Evolutionary conservation across 1,140 invertebrate species (phyloP).

Genomic region (Cotesia vestalis): DNA sequence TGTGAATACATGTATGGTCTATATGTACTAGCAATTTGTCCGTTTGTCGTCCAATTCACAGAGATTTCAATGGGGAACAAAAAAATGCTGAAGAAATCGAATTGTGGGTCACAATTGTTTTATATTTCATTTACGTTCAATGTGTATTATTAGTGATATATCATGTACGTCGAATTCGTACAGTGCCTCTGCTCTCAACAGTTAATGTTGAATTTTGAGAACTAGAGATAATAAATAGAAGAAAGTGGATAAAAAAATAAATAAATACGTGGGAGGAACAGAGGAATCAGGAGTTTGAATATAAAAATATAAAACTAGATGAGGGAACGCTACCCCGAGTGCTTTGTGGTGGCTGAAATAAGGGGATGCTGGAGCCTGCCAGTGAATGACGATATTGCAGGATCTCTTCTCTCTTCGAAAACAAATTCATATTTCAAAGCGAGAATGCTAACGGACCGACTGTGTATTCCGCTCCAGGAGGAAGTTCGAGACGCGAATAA

Average conservation of each 20-base stretch:
- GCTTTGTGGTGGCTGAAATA: conserved; percentile 33
- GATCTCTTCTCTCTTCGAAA: conserved; percentile 41
- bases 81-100: conserved; percentile 2
- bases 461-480: conserved; percentile 27
- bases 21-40: conserved; percentile 24
- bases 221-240: too few relatives aligned
- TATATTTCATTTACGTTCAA: background rate
- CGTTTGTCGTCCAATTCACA: background rate
- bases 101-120: conserved; percentile 6
- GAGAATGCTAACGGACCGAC: conserved; percentile 33
- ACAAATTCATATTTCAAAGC: conserved; percentile 58
- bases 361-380: background rate
- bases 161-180: too few relatives aligned
- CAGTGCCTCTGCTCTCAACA: too few relatives aligned
- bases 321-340: background rate
- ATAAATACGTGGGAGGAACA: conserved; percentile 11
- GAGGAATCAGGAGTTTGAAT: background rate
- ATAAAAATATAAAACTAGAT: background rate
- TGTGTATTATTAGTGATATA: too few relatives aligned
- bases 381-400: background rate
- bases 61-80: conserved; percentile 5
- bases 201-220: too few relatives aligned
- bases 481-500: conserved; percentile 39
- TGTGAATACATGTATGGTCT: background rate
- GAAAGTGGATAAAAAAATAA: background rate